phyloP scores from a whole-genome alignment of 1,140 invertebrate species.

The Leptonema lineaticorne region DNA sequence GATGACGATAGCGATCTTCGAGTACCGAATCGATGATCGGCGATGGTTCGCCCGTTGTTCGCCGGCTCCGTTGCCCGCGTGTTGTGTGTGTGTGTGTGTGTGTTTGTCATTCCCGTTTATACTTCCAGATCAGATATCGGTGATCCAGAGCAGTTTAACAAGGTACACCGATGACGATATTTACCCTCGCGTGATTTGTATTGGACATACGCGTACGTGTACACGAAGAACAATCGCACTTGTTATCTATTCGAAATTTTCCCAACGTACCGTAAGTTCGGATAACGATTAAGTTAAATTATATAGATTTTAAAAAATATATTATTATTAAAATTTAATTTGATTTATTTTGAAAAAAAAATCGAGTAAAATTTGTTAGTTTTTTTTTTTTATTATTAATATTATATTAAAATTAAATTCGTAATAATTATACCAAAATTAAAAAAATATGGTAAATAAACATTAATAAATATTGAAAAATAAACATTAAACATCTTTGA shows the following conservation, averaged over 20 bases:
- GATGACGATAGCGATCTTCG: background rate
- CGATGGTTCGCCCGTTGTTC: background rate
- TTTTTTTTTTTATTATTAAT: too few relatives aligned
- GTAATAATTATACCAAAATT: too few relatives aligned
- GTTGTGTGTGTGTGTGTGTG: too few relatives aligned
- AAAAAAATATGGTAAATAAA: too few relatives aligned
- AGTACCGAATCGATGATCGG: background rate
- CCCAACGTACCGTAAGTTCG: background rate
- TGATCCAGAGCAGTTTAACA: conserved; percentile 16
- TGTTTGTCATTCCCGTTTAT: background rate
- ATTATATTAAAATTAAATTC: too few relatives aligned
- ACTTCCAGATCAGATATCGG: background rate
- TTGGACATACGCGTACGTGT: conserved; percentile 19
- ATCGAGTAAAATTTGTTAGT: too few relatives aligned
- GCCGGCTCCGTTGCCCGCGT: background rate
- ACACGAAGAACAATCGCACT: conserved; percentile 27
- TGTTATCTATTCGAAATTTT: conserved; percentile 26
- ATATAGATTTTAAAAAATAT: too few relatives aligned
- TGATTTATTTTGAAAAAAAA: too few relatives aligned
- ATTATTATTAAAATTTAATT: too few relatives aligned
- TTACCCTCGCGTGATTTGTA: conserved; percentile 36
- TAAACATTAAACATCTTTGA: too few relatives aligned
- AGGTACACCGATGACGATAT: conserved; percentile 20
- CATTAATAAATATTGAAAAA: too few relatives aligned
- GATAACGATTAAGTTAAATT: too few relatives aligned